Conservation (phyloP, 2,797 vertebrate species). For the Enteromius mattozi region DNA sequence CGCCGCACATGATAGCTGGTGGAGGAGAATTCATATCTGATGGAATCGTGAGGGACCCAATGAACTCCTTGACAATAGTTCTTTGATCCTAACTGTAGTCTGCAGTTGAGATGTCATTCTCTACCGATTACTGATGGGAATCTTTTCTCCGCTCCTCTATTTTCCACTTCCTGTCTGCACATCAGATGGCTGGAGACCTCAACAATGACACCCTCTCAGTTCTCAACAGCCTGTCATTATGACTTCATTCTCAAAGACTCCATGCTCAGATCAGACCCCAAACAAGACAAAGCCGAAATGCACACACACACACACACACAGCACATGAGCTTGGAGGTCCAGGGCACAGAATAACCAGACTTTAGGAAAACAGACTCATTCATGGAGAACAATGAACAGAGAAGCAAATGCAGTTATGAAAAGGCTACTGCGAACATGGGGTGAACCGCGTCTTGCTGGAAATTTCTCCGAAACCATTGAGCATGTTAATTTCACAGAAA, state of each 20-base stretch:
- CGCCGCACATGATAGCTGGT: not conserved
- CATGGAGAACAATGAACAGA: conserved; percentile 39
- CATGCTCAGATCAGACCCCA: conserved; percentile 60
- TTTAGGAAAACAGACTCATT: conserved; percentile 46
- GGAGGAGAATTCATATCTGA: not conserved
- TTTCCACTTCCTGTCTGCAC: conserved; percentile 67
- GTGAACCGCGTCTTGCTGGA: not conserved
- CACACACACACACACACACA: conserved; percentile 39
- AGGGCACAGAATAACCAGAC: conserved; percentile 4
- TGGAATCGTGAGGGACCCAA: not conserved
- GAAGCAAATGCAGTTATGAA: not conserved
- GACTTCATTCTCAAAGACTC: conserved; percentile 72
- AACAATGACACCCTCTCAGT: conserved; percentile 76
- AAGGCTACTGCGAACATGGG: not conserved
- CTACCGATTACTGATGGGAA: conserved; percentile 61
- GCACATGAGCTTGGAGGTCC: conserved; percentile 13
- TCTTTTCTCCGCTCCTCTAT: conserved; percentile 62
- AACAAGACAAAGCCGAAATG: conserved; percentile 49
- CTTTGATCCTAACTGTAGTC: conserved; percentile 65
- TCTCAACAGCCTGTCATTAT: conserved; percentile 59
- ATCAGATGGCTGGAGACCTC: conserved; percentile 71
- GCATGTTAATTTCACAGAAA: conserved; percentile 25
- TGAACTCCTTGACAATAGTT: conserved; percentile 70
- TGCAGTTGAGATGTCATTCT: conserved; percentile 64
- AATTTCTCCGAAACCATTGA: conserved; percentile 6